phyloP scores from a whole-genome alignment of 2,797 vertebrate genomes.

The Limnodromus scolopaceus region DNA sequence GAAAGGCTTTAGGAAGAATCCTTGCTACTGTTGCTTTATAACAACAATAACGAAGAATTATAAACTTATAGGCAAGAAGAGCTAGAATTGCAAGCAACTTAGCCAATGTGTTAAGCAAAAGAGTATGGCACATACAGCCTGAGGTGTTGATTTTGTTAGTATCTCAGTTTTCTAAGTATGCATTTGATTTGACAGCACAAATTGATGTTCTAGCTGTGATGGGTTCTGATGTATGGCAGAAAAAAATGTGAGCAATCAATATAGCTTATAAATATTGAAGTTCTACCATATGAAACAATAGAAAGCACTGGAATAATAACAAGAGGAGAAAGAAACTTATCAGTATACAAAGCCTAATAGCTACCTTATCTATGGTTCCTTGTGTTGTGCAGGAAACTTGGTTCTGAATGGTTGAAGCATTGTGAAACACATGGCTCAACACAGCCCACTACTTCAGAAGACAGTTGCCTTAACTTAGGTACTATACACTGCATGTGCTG shows the following conservation, averaged over 20 bases:
- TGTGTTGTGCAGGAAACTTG: not conserved
- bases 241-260: not conserved
- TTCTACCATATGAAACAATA: not conserved
- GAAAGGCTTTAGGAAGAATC: not conserved
- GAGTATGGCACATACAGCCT: not conserved
- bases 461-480: rapidly evolving
- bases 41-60: not conserved
- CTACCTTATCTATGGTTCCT: not conserved
- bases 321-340: not conserved
- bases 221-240: not conserved
- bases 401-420: not conserved
- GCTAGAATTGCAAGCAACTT: not conserved
- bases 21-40: not conserved
- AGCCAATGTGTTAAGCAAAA: not conserved
- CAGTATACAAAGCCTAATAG: not conserved
- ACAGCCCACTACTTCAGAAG: rapidly evolving
- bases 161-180: not conserved
- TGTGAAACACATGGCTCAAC: not conserved
- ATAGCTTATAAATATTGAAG: slow-evolving; percentile 12
- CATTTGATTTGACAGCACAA: not conserved
- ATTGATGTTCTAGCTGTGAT: not conserved
- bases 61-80: not conserved
- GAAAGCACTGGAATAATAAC: not conserved
- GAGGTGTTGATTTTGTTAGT: slow-evolving; percentile 7
- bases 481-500: rapidly evolving